Evolutionary conservation across 2,888 invertebrate genomes (phyloP).

Genomic region (Dermolepida albohirtum): DNA sequence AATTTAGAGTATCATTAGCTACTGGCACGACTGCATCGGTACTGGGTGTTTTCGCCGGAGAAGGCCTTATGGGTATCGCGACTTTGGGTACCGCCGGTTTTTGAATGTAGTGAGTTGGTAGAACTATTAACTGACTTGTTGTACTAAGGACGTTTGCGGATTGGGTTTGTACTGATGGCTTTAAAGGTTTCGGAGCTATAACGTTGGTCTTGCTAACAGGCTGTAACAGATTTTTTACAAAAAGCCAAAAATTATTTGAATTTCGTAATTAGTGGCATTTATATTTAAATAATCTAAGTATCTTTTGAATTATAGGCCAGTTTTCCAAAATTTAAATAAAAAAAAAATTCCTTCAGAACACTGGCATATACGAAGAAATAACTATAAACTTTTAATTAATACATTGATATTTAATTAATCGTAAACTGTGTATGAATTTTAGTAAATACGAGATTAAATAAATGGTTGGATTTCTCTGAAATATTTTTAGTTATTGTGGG

Average conservation of each 20-base stretch:
- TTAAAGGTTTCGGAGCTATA: conserved; percentile 45
- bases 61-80: conserved; percentile 56
- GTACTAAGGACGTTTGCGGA: conserved; percentile 48
- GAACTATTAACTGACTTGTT: conserved; percentile 69
- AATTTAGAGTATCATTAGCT: conserved; percentile 39
- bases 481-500: too few relatives aligned
- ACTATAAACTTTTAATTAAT: too few relatives aligned
- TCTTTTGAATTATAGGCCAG: too few relatives aligned
- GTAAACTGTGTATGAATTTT: too few relatives aligned
- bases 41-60: conserved; percentile 43
- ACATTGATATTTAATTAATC: too few relatives aligned
- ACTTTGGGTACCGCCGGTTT: conserved; percentile 58
- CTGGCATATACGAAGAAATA: too few relatives aligned
- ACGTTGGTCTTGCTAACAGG: conserved; percentile 35
- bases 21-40: conserved; percentile 45
- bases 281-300: too few relatives aligned
- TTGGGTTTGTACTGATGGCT: conserved; percentile 39
- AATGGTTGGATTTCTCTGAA: too few relatives aligned
- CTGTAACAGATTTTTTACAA: conserved; percentile 24
- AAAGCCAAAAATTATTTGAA: not conserved
- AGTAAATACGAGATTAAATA: too few relatives aligned
- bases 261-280: too few relatives aligned
- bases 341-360: too few relatives aligned
- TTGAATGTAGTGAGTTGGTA: conserved; percentile 71
- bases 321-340: too few relatives aligned